Conservation (phyloP, 2,888 invertebrate species). For the Amphipoea lucens region DNA sequence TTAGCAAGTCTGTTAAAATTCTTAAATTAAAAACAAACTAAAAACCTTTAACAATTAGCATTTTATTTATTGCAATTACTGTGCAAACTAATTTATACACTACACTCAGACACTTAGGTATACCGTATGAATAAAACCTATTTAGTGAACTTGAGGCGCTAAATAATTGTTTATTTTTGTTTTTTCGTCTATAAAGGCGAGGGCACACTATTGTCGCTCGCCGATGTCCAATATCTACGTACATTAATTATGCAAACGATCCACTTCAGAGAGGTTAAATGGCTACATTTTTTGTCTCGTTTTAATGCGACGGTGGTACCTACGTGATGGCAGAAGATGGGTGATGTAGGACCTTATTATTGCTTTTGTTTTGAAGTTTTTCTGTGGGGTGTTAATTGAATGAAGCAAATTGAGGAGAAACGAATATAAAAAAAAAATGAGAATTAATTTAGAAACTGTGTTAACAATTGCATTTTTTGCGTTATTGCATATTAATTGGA, state of each 20-base stretch:
- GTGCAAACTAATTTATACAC: constrained; percentile 51
- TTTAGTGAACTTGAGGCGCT: constrained; percentile 33
- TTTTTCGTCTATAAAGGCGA: constrained; percentile 59
- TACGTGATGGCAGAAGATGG: constrained; percentile 75
- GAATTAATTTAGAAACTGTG: not conserved
- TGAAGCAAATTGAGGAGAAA: constrained; percentile 4
- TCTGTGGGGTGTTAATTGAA: constrained; percentile 33
- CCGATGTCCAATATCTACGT: constrained; percentile 76
- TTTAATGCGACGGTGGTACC: constrained; percentile 76
- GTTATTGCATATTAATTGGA: not conserved
- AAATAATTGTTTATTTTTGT: constrained; percentile 35
- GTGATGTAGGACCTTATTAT: constrained; percentile 57
- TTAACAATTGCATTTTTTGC: not conserved
- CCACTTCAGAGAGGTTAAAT: constrained; percentile 73
- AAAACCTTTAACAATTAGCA: constrained; percentile 50
- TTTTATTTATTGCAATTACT: constrained; percentile 61
- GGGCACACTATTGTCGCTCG: constrained; percentile 67
- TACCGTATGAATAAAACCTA: constrained; percentile 49
- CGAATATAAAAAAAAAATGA: not conserved
- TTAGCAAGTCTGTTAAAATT: constrained; percentile 43
- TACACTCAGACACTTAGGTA: constrained; percentile 26
- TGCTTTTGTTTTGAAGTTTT: constrained; percentile 59
- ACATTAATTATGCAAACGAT: constrained; percentile 85
- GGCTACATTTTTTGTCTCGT: constrained; percentile 73
- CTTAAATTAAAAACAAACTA: constrained; percentile 25